Conservation (phyloP, 1,140 invertebrate genomes). For the Pemphigus obesinymphae region DNA sequence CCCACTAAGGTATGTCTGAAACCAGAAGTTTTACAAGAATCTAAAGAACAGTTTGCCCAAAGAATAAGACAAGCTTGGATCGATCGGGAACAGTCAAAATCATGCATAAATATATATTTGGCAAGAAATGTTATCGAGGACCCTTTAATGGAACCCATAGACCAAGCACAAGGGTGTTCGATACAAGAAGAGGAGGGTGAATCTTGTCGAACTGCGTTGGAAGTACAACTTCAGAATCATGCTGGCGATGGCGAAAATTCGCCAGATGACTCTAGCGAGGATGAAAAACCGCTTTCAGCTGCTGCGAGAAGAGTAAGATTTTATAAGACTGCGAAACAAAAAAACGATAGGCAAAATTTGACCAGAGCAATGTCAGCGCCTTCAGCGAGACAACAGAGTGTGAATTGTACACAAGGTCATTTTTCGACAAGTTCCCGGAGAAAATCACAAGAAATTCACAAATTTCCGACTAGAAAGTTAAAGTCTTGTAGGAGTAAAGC, state of each 20-base stretch:
- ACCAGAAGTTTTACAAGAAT: conserved; percentile 54
- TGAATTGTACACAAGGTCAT: neutral
- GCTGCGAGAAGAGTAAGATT: conserved; percentile 39
- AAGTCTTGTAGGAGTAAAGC: conserved; percentile 40
- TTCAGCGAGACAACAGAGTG: neutral
- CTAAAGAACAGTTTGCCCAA: conserved; percentile 55
- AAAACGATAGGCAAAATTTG: conserved; percentile 17
- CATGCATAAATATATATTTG: conserved; percentile 57
- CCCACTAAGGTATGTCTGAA: conserved; percentile 35
- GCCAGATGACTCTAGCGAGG: neutral
- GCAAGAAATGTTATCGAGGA: conserved; percentile 49
- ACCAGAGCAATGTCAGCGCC: conserved; percentile 42
- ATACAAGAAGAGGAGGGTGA: neutral
- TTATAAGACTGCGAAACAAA: conserved; percentile 25
- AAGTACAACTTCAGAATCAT: neutral
- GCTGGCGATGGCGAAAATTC: neutral
- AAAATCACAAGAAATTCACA: neutral
- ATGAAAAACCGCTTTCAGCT: conserved; percentile 27
- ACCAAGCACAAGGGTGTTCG: neutral
- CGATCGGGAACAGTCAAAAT: conserved; percentile 53
- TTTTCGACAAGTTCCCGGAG: neutral
- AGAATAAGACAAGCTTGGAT: conserved; percentile 55
- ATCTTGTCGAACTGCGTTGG: neutral
- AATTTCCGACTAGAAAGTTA: neutral
- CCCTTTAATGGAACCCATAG: neutral